Conservation (phyloP, 2,888 invertebrate genomes). For the Sphaerophoria taeniata region DNA sequence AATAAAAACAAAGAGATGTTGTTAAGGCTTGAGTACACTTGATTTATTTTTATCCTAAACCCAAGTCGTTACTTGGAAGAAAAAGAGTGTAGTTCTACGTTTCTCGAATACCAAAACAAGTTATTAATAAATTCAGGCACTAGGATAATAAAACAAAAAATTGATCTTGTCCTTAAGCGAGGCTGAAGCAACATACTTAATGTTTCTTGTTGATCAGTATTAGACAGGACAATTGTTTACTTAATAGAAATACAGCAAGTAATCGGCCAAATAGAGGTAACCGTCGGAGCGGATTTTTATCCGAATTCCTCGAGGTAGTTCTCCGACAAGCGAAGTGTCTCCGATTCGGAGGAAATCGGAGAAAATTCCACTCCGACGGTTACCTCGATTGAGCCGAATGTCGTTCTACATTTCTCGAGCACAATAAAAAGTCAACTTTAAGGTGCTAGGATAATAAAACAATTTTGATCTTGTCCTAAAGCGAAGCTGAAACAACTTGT, state of each 20-base stretch:
- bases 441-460: conserved; percentile 62
- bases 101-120: conserved; percentile 32
- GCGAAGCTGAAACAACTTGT: conserved; percentile 3
- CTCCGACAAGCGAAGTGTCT: too few species aligned
- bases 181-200: conserved; percentile 61
- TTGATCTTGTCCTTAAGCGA: conserved; percentile 76
- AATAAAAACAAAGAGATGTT: conserved; percentile 68
- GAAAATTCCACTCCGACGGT: too few species aligned
- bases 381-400: not conserved
- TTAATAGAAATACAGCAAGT: too few species aligned
- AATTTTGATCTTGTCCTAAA: conserved; percentile 78
- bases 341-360: too few species aligned
- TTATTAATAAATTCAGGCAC: conserved; percentile 24
- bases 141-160: conserved; percentile 64
- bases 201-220: conserved; percentile 66
- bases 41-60: too few species aligned
- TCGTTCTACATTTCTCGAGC: conserved; percentile 16
- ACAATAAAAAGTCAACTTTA: not conserved
- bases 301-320: too few species aligned
- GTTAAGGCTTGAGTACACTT: not conserved
- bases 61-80: not conserved
- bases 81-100: conserved; percentile 52
- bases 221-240: conserved; percentile 72
- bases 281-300: too few species aligned
- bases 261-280: too few species aligned